Conservation (phyloP, 2,113 vertebrate species). For the Sigmodon hispidus region DNA sequence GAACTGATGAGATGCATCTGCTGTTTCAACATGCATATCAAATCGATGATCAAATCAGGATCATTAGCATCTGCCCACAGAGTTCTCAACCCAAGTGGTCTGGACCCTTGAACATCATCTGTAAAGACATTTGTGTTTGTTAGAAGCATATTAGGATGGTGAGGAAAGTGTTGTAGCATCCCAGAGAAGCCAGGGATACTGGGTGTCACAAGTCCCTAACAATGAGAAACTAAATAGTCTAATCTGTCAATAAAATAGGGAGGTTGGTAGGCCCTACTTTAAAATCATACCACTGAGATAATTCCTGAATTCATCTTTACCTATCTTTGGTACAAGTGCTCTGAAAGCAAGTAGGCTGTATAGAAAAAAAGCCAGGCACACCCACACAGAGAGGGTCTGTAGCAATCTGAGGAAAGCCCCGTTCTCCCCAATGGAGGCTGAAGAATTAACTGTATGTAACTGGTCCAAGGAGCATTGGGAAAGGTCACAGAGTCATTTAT, state of each 20-base stretch:
- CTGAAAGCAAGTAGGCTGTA: neutral
- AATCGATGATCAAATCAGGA: neutral
- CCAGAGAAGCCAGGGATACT: neutral
- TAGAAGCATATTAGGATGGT: neutral
- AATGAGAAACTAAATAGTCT: fast-evolving
- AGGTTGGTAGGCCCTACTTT: too few relatives aligned
- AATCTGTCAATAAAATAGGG: fast-evolving
- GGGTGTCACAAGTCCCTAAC: neutral
- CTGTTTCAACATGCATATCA: neutral
- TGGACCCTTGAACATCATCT: neutral
- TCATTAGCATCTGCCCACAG: neutral
- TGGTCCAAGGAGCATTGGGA: fast-evolving
- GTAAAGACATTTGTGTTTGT: neutral
- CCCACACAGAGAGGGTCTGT: too few relatives aligned
- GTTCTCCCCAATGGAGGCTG: fast-evolving
- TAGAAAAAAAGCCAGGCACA: neutral
- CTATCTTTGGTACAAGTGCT: neutral
- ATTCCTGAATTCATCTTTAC: neutral
- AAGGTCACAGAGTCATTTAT: neutral
- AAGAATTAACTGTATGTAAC: neutral
- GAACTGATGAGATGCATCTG: neutral
- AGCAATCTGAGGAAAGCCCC: neutral
- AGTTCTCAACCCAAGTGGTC: neutral
- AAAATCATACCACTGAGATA: neutral
- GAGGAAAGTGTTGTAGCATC: neutral